Evolutionary conservation across 2,888 invertebrate species (phyloP).

Genomic region (Hypomecis atomaria): DNA sequence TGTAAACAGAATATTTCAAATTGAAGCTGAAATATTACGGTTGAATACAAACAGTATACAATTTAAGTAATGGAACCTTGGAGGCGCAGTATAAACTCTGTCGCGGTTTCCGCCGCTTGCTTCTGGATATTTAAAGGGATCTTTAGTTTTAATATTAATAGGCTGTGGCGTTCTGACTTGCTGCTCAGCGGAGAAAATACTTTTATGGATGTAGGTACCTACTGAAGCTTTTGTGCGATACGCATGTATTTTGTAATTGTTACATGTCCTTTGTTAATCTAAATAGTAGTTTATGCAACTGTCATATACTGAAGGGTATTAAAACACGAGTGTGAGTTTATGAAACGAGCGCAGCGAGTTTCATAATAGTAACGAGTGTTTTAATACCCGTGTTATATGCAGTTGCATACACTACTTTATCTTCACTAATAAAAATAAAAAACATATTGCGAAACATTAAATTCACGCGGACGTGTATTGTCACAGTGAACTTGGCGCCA

Average conservation of each 20-base stretch:
- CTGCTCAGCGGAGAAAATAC: constrained; percentile 12
- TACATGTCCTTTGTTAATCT: no score
- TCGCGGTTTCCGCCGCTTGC: constrained; percentile 27
- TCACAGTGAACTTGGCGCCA: no score
- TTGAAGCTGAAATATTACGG: constrained; percentile 31
- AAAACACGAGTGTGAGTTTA: no score
- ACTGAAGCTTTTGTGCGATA: constrained; percentile 2
- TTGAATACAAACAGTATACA: constrained; percentile 32
- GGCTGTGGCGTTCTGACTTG: constrained; percentile 14
- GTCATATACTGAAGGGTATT: no score
- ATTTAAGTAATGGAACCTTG: constrained; percentile 35
- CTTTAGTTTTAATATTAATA: constrained; percentile 33
- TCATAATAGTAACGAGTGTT: no score
- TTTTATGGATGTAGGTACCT: constrained; percentile 14
- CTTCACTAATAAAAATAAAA: no score
- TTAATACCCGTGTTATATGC: no score
- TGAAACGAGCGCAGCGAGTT: no score
- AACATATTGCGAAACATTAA: no score
- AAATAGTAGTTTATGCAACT: no score
- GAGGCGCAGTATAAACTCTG: constrained; percentile 29
- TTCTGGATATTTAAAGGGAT: constrained; percentile 28
- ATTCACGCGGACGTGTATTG: no score
- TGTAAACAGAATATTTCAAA: constrained; percentile 33
- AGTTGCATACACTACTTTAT: no score
- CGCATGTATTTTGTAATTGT: neutral